Percentiles rank a stretch among this genome's conserved stretches.
phyloP scores from a whole-genome alignment of 2,888 invertebrate genomes.

The Panopea generosa region DNA sequence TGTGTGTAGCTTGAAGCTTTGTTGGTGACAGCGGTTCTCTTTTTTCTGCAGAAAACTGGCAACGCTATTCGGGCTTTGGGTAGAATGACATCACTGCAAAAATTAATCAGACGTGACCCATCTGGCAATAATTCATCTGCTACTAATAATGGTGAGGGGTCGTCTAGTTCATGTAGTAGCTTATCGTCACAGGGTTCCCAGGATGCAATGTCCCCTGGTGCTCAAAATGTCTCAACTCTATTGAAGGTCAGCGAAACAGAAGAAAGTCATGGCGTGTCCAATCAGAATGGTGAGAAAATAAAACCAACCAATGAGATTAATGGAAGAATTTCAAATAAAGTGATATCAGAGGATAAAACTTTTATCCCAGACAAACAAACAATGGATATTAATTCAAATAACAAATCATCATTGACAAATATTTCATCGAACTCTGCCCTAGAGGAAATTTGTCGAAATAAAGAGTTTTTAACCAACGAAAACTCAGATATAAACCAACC shows the following conservation, averaged over 20 bases:
- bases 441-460: too few species aligned
- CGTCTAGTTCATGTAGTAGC: constrained; percentile 48
- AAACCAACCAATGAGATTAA: constrained; percentile 6
- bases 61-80: constrained; percentile 94
- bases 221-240: constrained; percentile 34
- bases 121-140: constrained; percentile 8
- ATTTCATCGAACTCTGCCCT: too few species aligned
- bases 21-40: constrained; percentile 44
- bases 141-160: constrained; percentile 30
- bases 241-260: constrained; percentile 47
- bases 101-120: constrained; percentile 42
- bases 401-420: not conserved
- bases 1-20: too few species aligned
- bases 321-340: not conserved
- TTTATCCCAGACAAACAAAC: not conserved
- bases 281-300: constrained; percentile 19
- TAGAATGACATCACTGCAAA: constrained; percentile 88
- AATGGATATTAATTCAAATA: constrained; percentile 36
- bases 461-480: not conserved
- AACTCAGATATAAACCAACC: constrained; percentile 7
- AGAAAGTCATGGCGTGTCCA: constrained; percentile 9
- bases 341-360: too few species aligned
- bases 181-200: constrained; percentile 43
- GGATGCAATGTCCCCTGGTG: constrained; percentile 17
- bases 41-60: constrained; percentile 90